Base-by-base conservation (phyloP, 2,888 invertebrate species). In the Agonum fuliginosum region DNA sequence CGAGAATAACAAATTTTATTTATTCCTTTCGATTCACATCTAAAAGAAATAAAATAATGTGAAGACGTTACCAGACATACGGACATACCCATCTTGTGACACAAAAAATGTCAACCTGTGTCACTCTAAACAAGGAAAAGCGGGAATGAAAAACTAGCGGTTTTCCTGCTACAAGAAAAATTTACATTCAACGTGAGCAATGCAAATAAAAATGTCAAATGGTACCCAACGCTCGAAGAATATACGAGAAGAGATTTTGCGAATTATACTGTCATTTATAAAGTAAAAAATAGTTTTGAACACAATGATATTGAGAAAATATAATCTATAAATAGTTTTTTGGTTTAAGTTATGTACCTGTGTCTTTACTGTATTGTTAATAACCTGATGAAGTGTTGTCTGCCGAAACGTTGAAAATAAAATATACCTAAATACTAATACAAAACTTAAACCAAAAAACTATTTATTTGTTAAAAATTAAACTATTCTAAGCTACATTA, bases 41-140 rank as follows among this genome's bases (percentile, higher is more conserved):
- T 22, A 22, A 54, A 10, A 54, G 20, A 54, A 54, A 54, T 54
- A 54, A 54, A 54, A 22, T 54, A 54, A 54, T 54, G 54, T 24
- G 54, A 54, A 54, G 54, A 22, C 54, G 54, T 54, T 54, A 54
- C 22, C 24, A n/a, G 12, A n/a, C n/a, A n/a, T n/a, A n/a, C n/a
- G n/a, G n/a, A 12, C 51, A n/a, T 54, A 54, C 54, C 22, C 24
- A 54, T 54, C 54, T 54, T 48, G 6, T n/a, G 48, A 12, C 10
- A 22, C 22, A 54, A 54, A 54, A 54, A 54, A 54, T 22, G 54
- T 54, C 54, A 54, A 54, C 54, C 54, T 54, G 24, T 54, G 54
- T 54, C 54, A 54, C 54, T 54, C 54, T 54, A 24, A 54, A 54
- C 54, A 24, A 22, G 54, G 54, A 8, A 12, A 22, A 24, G 24